These are phyloP conservation scores for Heteropelma amictum DNA, from an alignment of 2,888 invertebrate species.

Conservation along the genomic window DNA sequence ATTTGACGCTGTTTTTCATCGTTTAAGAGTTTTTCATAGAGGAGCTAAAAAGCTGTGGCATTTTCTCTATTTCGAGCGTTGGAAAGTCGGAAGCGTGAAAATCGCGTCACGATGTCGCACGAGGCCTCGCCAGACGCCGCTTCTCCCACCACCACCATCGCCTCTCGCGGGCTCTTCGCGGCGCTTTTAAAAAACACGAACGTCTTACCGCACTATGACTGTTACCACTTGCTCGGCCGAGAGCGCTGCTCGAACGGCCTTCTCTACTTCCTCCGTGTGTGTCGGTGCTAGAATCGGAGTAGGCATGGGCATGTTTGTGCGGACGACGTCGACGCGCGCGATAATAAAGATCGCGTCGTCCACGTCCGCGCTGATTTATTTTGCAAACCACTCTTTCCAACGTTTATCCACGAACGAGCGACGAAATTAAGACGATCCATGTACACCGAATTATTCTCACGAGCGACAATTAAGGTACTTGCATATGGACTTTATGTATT, in stretches of 20 bases:
- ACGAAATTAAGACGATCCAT: no score
- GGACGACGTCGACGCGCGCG: no score
- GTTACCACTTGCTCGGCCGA: constrained; percentile 1
- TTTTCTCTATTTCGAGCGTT: not conserved
- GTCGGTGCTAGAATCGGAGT: not conserved
- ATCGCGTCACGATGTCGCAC: constrained; percentile 18
- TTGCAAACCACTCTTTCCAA: no score
- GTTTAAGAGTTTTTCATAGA: not conserved
- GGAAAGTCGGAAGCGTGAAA: not conserved
- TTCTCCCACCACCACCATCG: not conserved
- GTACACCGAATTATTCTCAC: no score
- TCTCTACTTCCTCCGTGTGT: constrained; percentile 12
- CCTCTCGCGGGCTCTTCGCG: not conserved
- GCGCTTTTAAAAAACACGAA: not conserved
- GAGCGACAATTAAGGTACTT: no score
- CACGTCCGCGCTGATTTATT: no score
- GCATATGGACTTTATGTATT: no score
- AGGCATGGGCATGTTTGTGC: not conserved
- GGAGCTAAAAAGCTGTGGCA: not conserved
- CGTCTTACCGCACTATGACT: constrained; percentile 8
- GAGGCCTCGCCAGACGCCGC: constrained; percentile 1
- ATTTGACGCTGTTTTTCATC: not conserved
- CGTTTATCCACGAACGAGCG: no score
- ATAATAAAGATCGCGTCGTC: no score
- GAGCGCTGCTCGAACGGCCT: constrained; percentile 27